These are phyloP conservation scores for Melieria crassipennis DNA, from an alignment of 2,888 invertebrate species.

Conservation along the genomic window DNA sequence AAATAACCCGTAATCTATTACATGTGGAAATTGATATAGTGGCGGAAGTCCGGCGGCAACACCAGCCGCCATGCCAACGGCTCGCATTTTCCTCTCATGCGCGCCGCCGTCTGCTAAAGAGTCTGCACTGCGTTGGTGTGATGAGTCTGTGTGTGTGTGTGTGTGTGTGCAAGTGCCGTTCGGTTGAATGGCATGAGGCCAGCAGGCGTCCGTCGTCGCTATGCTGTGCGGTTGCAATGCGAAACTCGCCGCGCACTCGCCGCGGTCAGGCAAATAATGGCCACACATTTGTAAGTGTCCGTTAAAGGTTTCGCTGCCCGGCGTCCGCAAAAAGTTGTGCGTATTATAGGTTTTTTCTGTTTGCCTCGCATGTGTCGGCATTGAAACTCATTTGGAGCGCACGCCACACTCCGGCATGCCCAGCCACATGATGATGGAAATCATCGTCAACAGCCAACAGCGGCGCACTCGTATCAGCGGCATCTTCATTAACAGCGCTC, in stretches of 20 bases:
- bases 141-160: not conserved
- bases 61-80: no score
- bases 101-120: no score
- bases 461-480: conserved; percentile 5
- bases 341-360: not conserved
- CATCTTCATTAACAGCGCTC: conserved; percentile 22
- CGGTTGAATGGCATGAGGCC: conserved; percentile 10
- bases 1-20: conserved; percentile 55
- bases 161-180: not conserved
- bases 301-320: conserved; percentile 41
- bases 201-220: conserved; percentile 5
- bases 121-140: no score
- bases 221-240: not conserved
- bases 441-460: not conserved
- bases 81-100: no score
- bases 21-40: conserved; percentile 48
- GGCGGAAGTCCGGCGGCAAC: conserved; percentile 19
- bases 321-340: not conserved
- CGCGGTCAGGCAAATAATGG: conserved; percentile 46
- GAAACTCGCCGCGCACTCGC: conserved; percentile 7
- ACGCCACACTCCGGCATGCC: conserved; percentile 7
- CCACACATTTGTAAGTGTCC: conserved; percentile 54
- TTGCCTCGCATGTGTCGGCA: not conserved
- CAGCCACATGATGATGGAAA: conserved; percentile 25
- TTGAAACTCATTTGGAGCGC: conserved; percentile 13